Percentiles rank a stretch among this genome's conserved stretches.
These are phyloP conservation scores for Siderastrea radians DNA, from an alignment of 92 coral and sea anemone genomes.

Conservation along the genomic window DNA sequence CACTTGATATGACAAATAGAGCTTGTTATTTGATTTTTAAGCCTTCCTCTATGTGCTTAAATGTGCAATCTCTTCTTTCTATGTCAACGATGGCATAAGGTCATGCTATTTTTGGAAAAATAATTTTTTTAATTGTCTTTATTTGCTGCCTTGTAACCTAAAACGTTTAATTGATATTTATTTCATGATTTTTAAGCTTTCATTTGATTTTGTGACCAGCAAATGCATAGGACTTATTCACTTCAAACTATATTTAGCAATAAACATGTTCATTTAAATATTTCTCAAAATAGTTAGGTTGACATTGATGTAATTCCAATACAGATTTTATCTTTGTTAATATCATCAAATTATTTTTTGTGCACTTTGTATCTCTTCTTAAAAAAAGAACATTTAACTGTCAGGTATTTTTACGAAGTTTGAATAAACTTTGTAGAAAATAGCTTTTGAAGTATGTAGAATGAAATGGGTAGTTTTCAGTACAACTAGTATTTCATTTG, in stretches of 20 bases:
- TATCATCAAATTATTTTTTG: background rate
- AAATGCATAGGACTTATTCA: background rate
- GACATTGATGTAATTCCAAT: background rate
- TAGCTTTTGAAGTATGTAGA: no score
- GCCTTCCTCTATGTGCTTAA: background rate
- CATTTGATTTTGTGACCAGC: background rate
- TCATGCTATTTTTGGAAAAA: background rate
- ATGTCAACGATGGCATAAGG: background rate
- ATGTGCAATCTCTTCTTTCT: background rate
- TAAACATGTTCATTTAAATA: background rate
- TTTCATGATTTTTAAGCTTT: background rate
- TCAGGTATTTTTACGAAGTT: no score
- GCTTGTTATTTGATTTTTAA: background rate
- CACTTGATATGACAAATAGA: constrained; percentile 2
- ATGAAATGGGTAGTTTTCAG: no score
- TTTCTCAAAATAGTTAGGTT: background rate
- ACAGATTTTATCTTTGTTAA: constrained; percentile 4
- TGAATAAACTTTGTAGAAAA: no score
- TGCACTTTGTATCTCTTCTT: background rate
- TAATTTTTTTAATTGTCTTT: background rate
- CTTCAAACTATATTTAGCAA: background rate
- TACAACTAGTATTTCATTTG: no score
- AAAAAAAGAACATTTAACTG: no score
- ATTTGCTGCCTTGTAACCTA: background rate
- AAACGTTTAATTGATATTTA: background rate